Conservation (phyloP, 2,888 invertebrate genomes). For the Epinotia demarniana region DNA sequence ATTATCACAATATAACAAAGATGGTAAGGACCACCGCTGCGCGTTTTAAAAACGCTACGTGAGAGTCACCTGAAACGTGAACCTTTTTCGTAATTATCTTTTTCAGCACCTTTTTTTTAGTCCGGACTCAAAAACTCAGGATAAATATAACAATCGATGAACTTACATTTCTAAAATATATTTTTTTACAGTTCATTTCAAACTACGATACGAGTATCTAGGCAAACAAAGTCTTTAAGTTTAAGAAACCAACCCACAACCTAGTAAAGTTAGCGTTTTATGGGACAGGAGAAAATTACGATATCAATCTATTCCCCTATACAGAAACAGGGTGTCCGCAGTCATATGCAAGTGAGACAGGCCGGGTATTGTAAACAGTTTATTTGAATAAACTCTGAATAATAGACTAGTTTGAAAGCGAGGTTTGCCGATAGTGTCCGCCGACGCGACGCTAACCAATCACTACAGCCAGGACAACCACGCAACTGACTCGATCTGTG, state of each 20-base stretch:
- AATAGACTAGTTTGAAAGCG: conserved; percentile 45
- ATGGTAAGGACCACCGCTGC: too few relatives aligned
- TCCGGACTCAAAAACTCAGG: too few relatives aligned
- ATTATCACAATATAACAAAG: too few relatives aligned
- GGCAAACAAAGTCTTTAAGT: background rate
- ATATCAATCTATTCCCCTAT: conserved; percentile 36
- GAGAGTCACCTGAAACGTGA: too few relatives aligned
- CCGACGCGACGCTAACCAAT: conserved; percentile 48
- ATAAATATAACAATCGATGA: too few relatives aligned
- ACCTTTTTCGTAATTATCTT: too few relatives aligned
- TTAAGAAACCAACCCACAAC: background rate
- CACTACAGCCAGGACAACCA: conserved; percentile 43
- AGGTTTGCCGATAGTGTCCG: conserved; percentile 47
- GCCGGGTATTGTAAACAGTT: conserved; percentile 43
- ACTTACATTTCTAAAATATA: too few relatives aligned
- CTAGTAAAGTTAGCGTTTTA: conserved; percentile 12
- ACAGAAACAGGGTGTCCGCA: conserved; percentile 33
- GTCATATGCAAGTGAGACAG: conserved; percentile 40
- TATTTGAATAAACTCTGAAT: conserved; percentile 46
- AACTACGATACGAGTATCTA: background rate
- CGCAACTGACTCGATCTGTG: conserved; percentile 45
- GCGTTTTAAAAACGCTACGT: too few relatives aligned
- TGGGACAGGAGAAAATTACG: conserved; percentile 31
- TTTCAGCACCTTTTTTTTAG: too few relatives aligned
- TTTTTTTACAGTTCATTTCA: too few relatives aligned